Percentiles rank a stretch among this genome's conserved stretches.
phyloP scores from a whole-genome alignment of 2,888 invertebrate species.

The Drosophila fulvimacula region DNA sequence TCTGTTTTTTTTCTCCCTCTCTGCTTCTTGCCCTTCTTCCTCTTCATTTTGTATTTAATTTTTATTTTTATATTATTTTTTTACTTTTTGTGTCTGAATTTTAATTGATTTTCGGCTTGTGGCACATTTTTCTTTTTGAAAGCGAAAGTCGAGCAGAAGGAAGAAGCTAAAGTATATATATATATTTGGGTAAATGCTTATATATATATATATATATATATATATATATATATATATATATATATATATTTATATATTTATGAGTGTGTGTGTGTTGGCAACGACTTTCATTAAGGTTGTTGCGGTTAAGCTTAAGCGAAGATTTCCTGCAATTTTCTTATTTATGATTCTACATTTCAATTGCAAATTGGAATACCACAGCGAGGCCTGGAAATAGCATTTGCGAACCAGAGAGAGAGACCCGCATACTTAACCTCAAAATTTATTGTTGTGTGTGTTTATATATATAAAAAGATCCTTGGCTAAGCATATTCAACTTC shows the following conservation, averaged over 20 bases:
- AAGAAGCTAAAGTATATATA: neutral
- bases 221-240: neutral
- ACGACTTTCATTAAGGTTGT: slow-evolving; percentile 46
- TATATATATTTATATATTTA: slow-evolving; percentile 8
- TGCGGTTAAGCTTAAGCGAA: slow-evolving; percentile 62
- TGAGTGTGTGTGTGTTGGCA: slow-evolving; percentile 3
- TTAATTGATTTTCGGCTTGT: slow-evolving; percentile 44
- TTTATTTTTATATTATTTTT: neutral
- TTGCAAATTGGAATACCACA: slow-evolving; percentile 46
- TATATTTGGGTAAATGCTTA: no score
- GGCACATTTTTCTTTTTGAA: slow-evolving; percentile 26
- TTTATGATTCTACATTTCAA: slow-evolving; percentile 61
- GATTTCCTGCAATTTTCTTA: slow-evolving; percentile 80
- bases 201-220: neutral
- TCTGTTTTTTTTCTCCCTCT: slow-evolving; percentile 7
- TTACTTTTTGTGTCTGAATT: slow-evolving; percentile 23
- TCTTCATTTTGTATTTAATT: slow-evolving; percentile 13
- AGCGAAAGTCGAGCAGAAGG: slow-evolving; percentile 41
- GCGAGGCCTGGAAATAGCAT: slow-evolving; percentile 44
- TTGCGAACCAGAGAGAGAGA: slow-evolving; percentile 18
- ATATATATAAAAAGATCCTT: slow-evolving; percentile 12
- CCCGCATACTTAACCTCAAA: slow-evolving; percentile 10
- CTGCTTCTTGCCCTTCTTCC: slow-evolving; percentile 2
- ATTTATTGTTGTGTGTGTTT: neutral
- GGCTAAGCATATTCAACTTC: slow-evolving; percentile 12